Conservation (phyloP, 2,888 invertebrate genomes). For the Rutpela maculata region DNA sequence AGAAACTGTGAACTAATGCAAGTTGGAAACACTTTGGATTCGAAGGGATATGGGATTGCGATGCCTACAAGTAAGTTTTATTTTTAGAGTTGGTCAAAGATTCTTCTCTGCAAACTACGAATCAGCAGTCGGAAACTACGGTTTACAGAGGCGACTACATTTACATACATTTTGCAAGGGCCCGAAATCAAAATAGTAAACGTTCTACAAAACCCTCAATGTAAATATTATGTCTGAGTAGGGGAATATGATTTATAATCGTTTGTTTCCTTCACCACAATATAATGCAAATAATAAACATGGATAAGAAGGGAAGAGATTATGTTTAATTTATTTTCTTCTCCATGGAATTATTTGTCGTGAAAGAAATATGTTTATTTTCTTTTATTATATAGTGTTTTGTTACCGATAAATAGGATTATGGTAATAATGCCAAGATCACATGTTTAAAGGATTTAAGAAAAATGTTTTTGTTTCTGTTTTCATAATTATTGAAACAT, state of each 20-base stretch:
- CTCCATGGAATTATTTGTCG: too few species aligned
- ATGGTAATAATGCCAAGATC: too few species aligned
- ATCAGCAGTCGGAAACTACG: not conserved
- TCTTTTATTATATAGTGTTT: too few species aligned
- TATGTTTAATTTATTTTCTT: too few species aligned
- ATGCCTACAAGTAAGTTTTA: slow-evolving; percentile 88
- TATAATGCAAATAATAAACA: too few species aligned
- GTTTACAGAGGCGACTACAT: not conserved
- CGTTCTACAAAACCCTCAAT: not conserved
- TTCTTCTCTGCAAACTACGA: not conserved
- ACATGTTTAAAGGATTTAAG: too few species aligned
- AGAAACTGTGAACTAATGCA: slow-evolving; percentile 90
- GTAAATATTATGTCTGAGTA: not conserved
- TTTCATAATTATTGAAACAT: too few species aligned
- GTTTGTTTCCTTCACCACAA: not conserved
- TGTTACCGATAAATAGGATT: too few species aligned
- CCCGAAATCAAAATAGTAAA: not conserved
- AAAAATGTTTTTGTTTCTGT: too few species aligned
- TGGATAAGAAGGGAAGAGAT: too few species aligned
- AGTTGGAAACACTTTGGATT: slow-evolving; percentile 86
- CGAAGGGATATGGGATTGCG: slow-evolving; percentile 95
- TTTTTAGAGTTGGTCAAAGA: slow-evolving; percentile 5
- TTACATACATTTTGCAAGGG: not conserved
- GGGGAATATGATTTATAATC: not conserved
- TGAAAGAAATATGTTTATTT: too few species aligned